A percentile compares a stretch with the other conserved stretches of the same genome.
These are phyloP conservation scores for Mimachlamys varia DNA, from an alignment of 2,888 invertebrate genomes.

Conservation along the genomic window DNA sequence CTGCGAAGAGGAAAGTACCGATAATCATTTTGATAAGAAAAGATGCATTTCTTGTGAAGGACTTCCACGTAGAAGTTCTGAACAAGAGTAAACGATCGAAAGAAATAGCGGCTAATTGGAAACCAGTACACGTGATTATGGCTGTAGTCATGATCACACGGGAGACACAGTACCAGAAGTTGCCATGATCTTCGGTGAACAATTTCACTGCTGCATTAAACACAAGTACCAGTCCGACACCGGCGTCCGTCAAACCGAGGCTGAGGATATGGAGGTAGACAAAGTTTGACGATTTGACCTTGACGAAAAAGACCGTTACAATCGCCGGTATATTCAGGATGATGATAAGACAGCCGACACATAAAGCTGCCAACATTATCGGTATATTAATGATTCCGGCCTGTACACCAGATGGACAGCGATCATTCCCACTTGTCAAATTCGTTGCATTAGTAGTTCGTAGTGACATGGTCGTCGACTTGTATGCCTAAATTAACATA, in stretches of 20 bases:
- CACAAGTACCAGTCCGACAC: neutral
- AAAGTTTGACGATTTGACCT: slow-evolving; percentile 14
- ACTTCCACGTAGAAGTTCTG: neutral
- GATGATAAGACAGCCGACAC: neutral
- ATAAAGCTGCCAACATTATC: neutral
- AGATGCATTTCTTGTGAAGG: neutral
- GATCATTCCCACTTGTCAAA: neutral
- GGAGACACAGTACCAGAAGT: neutral
- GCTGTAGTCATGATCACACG: neutral
- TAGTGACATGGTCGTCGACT: neutral
- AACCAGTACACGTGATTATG: neutral
- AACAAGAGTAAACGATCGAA: neutral
- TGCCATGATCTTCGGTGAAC: neutral
- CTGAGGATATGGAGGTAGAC: neutral
- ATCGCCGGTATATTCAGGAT: neutral
- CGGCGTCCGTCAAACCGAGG: neutral
- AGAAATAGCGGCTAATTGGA: neutral
- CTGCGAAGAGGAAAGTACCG: neutral
- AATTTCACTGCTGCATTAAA: neutral
- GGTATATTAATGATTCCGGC: neutral
- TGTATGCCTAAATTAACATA: too few species aligned
- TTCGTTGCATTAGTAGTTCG: neutral
- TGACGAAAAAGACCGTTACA: neutral
- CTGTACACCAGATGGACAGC: neutral
- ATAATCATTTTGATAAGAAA: neutral